Conservation (phyloP, 2,113 vertebrate genomes). For the Mungos mungo region DNA sequence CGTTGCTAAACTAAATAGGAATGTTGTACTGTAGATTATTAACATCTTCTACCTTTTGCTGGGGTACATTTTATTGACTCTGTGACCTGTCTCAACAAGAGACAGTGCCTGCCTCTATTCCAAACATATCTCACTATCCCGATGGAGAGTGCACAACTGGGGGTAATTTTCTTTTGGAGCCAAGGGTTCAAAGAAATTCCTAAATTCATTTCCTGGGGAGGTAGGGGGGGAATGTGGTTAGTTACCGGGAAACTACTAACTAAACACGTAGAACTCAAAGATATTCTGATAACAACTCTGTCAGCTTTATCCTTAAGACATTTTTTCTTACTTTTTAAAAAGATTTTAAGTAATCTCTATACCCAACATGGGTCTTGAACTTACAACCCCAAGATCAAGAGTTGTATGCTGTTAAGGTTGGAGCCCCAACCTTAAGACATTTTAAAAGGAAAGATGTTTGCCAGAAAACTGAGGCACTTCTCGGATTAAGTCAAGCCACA, state of each 20-base stretch:
- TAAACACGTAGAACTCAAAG: neutral
- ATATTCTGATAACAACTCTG: neutral
- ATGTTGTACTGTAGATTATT: neutral
- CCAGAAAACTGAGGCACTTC: neutral
- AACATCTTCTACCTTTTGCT: neutral
- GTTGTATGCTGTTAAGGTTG: too few species aligned
- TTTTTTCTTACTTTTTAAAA: neutral
- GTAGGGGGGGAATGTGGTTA: neutral
- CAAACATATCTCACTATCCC: neutral
- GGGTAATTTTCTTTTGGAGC: neutral
- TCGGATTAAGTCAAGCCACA: neutral
- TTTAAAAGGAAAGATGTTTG: slow-evolving; percentile 7
- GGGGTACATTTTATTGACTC: neutral
- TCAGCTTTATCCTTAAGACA: neutral
- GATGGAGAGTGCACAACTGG: neutral
- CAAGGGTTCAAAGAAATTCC: slow-evolving; percentile 45
- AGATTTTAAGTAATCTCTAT: neutral
- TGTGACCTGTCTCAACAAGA: neutral
- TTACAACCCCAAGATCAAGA: neutral
- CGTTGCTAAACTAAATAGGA: neutral
- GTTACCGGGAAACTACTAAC: slow-evolving; percentile 38
- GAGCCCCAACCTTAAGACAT: neutral
- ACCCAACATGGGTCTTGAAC: neutral
- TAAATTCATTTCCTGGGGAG: neutral
- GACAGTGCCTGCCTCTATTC: neutral